Evolutionary conservation across 2,113 vertebrate species (phyloP).

Genomic region (Campylomormyrus numenius): DNA sequence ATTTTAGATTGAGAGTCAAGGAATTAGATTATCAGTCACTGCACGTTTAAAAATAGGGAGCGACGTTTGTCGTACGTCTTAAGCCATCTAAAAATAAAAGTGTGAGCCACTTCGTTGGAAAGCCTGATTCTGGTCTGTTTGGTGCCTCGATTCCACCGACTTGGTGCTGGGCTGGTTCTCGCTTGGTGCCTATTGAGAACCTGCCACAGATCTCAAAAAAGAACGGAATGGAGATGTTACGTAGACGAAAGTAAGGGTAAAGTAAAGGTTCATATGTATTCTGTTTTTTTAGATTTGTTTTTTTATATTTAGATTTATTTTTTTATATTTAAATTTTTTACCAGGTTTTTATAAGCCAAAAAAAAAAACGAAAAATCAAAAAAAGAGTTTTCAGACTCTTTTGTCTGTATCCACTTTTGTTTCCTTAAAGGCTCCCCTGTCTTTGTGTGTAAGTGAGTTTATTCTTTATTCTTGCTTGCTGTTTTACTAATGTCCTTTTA

Average conservation of each 20-base stretch:
- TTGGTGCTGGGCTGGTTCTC: not conserved
- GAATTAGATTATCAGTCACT: conserved; percentile 24
- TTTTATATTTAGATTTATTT: too few relatives aligned
- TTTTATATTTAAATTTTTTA: too few relatives aligned
- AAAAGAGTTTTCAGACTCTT: not conserved
- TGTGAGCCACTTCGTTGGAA: not conserved
- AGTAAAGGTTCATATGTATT: too few relatives aligned
- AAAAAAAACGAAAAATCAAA: too few relatives aligned
- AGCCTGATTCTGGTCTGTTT: not conserved
- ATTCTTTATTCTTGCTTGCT: not conserved
- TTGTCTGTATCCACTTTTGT: not conserved
- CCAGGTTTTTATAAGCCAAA: too few relatives aligned
- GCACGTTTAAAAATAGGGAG: conserved; percentile 29
- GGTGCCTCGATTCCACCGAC: not conserved
- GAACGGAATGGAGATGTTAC: not conserved
- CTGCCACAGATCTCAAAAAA: not conserved
- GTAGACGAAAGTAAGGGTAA: not conserved
- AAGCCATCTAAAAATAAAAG: not conserved
- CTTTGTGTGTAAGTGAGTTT: not conserved
- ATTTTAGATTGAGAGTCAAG: not conserved
- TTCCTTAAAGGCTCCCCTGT: not conserved
- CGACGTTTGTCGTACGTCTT: not conserved
- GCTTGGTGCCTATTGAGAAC: not conserved
- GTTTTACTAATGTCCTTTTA: not conserved
- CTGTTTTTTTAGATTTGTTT: too few relatives aligned